These are phyloP conservation scores for Chelidonichthys spinosus DNA, from an alignment of 2,797 vertebrate genomes.

Conservation along the genomic window DNA sequence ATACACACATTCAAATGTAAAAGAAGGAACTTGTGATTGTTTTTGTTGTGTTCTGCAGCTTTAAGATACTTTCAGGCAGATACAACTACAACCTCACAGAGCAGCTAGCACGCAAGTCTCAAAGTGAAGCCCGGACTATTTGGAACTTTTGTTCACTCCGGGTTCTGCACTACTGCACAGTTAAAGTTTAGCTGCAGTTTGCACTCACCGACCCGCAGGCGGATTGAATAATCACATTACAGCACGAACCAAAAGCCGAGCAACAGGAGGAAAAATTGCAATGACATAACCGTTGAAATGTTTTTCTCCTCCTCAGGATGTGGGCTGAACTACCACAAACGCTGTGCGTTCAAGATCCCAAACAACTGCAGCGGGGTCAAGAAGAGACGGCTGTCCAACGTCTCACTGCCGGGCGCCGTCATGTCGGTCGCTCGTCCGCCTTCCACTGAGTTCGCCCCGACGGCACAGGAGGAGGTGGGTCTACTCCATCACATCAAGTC, in stretches of 20 bases:
- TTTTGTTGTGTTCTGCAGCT: no score
- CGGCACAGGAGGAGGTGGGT: slow-evolving; percentile 87
- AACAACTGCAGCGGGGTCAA: slow-evolving; percentile 94
- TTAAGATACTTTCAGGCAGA: no score
- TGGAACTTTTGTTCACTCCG: no score
- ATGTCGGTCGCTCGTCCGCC: slow-evolving; percentile 84
- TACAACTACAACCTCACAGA: no score
- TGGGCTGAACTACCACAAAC: slow-evolving; percentile 92
- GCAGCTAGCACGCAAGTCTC: no score
- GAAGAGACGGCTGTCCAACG: slow-evolving; percentile 90
- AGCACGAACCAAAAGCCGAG: no score
- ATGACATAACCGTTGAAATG: neutral
- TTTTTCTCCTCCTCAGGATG: slow-evolving; percentile 80
- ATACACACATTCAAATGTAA: no score
- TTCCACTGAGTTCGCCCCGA: slow-evolving; percentile 77
- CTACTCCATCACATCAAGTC: neutral
- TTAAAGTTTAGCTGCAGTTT: neutral
- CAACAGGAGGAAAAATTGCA: neutral
- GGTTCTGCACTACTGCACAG: no score
- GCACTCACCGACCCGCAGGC: neutral
- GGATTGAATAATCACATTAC: no score
- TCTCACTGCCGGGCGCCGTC: slow-evolving; percentile 86
- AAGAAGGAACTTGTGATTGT: no score
- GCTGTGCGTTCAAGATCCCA: slow-evolving; percentile 93
- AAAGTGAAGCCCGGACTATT: no score